Conservation (phyloP, 2,113 vertebrate genomes). For the Redunca redunca region DNA sequence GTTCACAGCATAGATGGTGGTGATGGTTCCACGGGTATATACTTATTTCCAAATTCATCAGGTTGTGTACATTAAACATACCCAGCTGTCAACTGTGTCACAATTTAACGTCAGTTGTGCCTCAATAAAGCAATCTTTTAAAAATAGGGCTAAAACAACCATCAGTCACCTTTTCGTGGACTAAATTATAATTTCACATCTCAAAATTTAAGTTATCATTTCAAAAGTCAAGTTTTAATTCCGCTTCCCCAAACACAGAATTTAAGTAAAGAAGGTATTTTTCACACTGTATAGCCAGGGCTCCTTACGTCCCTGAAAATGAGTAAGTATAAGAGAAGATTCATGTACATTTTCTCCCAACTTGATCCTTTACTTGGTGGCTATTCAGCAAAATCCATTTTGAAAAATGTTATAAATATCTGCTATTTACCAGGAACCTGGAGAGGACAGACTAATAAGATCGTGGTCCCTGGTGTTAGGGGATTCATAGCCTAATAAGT, state of each 20-base stretch:
- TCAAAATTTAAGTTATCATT: not conserved
- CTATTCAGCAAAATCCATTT: not conserved
- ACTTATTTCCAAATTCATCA: not conserved
- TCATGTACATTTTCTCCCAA: not conserved
- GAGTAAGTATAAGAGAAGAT: not conserved
- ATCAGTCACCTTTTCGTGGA: not conserved
- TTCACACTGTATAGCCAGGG: not conserved
- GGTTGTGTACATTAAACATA: not conserved
- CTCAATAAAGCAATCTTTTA: not conserved
- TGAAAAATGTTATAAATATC: not conserved
- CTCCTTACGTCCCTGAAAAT: not conserved
- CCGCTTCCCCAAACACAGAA: not conserved
- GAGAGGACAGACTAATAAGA: not conserved
- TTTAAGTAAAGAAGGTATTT: not conserved
- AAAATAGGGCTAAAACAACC: not conserved
- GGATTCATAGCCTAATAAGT: not conserved
- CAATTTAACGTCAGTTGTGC: not conserved
- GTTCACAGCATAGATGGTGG: not conserved
- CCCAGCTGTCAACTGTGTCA: not conserved
- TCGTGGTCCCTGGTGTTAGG: not conserved
- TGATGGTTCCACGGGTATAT: rapidly evolving
- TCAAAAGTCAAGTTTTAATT: slow-evolving; percentile 18
- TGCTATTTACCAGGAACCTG: not conserved
- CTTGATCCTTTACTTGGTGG: not conserved
- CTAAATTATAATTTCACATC: slow-evolving; percentile 27